Percentiles rank a stretch among this genome's conserved stretches.
Conservation (phyloP, 2,888 invertebrate genomes). For the Osmoderma eremita region DNA sequence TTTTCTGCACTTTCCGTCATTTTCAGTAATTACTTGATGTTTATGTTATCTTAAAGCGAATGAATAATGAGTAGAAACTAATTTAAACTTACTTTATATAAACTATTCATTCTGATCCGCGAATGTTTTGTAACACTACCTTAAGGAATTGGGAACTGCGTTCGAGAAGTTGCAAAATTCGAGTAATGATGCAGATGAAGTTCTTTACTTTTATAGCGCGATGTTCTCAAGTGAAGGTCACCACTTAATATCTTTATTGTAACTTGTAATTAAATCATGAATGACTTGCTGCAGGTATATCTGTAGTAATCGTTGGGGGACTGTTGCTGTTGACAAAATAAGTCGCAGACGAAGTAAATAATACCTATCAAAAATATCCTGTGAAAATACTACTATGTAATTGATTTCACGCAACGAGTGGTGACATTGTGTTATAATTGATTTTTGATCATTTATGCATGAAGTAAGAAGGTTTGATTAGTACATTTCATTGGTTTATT, state of each 20-base stretch:
- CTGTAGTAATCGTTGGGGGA: neutral
- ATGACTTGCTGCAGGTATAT: constrained; percentile 7
- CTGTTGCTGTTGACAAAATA: constrained; percentile 12
- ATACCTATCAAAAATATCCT: constrained; percentile 7
- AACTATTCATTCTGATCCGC: constrained; percentile 6
- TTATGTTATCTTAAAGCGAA: neutral
- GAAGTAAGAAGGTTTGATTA: too few relatives aligned
- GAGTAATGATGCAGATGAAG: constrained; percentile 16
- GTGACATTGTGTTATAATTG: constrained; percentile 7
- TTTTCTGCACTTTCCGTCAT: too few relatives aligned
- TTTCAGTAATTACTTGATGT: too few relatives aligned
- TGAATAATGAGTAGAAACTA: neutral
- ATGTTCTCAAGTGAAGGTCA: constrained; percentile 17
- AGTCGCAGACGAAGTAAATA: neutral
- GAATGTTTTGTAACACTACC: neutral
- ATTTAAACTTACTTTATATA: constrained; percentile 23
- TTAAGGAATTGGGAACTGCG: neutral
- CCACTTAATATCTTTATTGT: constrained; percentile 24
- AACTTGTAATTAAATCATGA: constrained; percentile 28
- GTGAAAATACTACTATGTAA: neutral
- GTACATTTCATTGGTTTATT: too few relatives aligned
- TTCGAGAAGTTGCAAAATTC: constrained; percentile 18
- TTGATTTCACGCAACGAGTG: neutral
- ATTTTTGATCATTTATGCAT: too few relatives aligned
- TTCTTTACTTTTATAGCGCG: constrained; percentile 29